phyloP scores from a whole-genome alignment of 1,140 invertebrate species.

The Tribolium castaneum region DNA sequence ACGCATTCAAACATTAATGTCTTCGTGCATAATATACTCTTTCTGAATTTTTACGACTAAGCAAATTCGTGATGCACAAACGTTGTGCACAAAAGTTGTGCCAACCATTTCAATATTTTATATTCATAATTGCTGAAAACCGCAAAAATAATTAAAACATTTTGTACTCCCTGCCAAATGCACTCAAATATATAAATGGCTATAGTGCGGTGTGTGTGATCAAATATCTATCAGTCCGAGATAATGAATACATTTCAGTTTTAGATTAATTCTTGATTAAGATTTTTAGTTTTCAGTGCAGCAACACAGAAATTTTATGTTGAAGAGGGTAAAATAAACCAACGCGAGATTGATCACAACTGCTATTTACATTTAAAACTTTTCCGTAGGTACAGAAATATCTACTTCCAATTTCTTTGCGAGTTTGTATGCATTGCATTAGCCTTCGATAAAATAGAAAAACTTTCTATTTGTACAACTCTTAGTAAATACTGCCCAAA shows the following conservation, averaged over 20 bases:
- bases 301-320: background rate
- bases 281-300: no score
- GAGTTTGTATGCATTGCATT: background rate
- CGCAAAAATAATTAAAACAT: background rate
- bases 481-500: background rate
- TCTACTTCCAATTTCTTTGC: background rate
- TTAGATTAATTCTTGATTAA: no score
- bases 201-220: background rate
- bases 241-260: no score
- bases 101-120: background rate
- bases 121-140: background rate
- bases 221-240: no score
- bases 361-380: background rate
- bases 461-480: background rate
- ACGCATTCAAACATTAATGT: conserved; percentile 4
- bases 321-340: background rate
- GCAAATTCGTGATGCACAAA: background rate
- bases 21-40: conserved; percentile 6
- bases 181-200: background rate
- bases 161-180: background rate
- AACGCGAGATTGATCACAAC: background rate
- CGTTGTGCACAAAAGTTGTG: background rate
- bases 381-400: background rate
- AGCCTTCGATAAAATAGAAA: background rate
- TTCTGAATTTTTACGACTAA: background rate